Evolutionary conservation across 2,113 vertebrate species (phyloP), one percentile per base, ranked within the genome.

Genomic region (Arenaria interpres): DNA sequence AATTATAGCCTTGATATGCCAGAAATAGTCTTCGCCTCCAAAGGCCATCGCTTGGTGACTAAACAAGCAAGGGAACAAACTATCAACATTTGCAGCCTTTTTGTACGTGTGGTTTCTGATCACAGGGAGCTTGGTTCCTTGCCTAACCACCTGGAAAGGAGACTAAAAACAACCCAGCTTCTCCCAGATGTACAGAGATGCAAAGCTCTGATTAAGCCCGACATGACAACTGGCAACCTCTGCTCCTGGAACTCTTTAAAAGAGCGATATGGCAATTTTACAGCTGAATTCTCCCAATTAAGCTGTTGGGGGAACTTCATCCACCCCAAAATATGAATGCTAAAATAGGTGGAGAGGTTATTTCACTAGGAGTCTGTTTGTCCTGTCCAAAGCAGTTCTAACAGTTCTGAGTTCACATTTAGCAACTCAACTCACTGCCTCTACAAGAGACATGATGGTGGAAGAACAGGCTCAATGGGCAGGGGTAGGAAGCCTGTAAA

Each of bases 281-380:
- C 93, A 97, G 91, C 64, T 88, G 90, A 93, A 83, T 71, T 93
- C 93, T 96, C 62, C 90, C 91, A 93, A 69, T 93, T 89, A 92
- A 95, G 91, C 74, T 96, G 81, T 88, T 50, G 59, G 69, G 66
- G 95, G 81, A 98, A 93, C 93, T 96, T 95, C 87, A 97, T 85
- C 93, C 80, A 86, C n/a, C 89, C 85, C 62, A 85, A 96, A 93
- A 93, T 60, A 86, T 60, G 59, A 80, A 33, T 57, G 74, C 79
- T 95, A 71, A 95, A 93, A 83, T 15, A 80, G 77, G 64, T 46
- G 66, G 64, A 51, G 23, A 86, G n/a, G 16, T 59, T 66, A 32
- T 79, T 93, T 81, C 71, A 35, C 24, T 28, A 48, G 45, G 15
- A 78, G 10, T 20, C 41, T 25, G 20, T 48, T 54, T 43, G 45